Conservation (phyloP, 1,140 invertebrate genomes). For the Caerostris darwini region DNA sequence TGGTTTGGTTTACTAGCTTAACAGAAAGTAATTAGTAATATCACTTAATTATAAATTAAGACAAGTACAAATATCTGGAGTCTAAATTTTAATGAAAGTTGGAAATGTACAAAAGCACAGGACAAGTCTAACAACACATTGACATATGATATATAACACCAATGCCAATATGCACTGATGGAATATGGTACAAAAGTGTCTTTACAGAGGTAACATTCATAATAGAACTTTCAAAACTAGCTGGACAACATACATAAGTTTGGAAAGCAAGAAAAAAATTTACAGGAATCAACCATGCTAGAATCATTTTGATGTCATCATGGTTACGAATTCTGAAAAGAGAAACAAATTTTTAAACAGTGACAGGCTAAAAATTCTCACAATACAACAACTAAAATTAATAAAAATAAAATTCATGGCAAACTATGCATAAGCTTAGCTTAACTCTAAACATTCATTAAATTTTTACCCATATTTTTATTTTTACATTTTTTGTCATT, state of each 20-base stretch:
- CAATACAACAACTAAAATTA: too few relatives aligned
- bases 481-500: too few relatives aligned
- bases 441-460: too few relatives aligned
- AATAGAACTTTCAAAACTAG: constrained; percentile 73
- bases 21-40: too few relatives aligned
- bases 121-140: constrained; percentile 74
- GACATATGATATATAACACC: constrained; percentile 66
- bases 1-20: too few relatives aligned
- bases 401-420: too few relatives aligned
- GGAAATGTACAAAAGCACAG: constrained; percentile 79
- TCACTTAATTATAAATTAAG: too few relatives aligned
- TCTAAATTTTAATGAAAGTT: constrained; percentile 77
- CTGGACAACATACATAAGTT: constrained; percentile 77
- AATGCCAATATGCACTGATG: constrained; percentile 77
- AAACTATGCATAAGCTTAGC: too few relatives aligned
- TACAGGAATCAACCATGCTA: constrained; percentile 69
- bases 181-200: constrained; percentile 78
- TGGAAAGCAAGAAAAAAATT: constrained; percentile 78
- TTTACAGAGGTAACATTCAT: constrained; percentile 78
- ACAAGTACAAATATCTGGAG: constrained; percentile 41
- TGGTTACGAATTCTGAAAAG: constrained; percentile 97
- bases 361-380: too few relatives aligned
- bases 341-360: constrained; percentile 81
- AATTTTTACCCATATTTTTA: too few relatives aligned
- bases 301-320: constrained; percentile 99